Evolutionary conservation across 2,888 invertebrate genomes (phyloP).

Genomic region (Muschampia plurimacula): DNA sequence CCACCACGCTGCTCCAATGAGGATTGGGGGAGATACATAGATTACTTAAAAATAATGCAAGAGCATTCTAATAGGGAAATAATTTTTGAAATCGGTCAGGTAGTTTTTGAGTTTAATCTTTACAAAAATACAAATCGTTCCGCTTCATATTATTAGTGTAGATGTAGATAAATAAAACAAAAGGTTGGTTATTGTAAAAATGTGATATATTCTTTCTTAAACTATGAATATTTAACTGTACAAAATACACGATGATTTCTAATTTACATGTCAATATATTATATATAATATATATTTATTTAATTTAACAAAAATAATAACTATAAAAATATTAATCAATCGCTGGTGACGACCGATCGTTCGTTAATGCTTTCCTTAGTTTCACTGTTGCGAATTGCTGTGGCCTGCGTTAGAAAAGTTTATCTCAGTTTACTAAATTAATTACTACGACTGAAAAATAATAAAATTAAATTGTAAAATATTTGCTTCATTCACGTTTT

Average conservation of each 20-base stretch:
- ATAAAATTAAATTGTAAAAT: neutral
- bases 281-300: conserved; percentile 73
- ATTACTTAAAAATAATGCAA: too few species aligned
- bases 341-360: conserved; percentile 94
- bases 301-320: conserved; percentile 68
- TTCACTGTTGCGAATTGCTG: conserved; percentile 96
- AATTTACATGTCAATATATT: conserved; percentile 74
- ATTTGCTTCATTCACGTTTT: neutral
- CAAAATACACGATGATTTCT: conserved; percentile 82
- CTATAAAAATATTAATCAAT: conserved; percentile 81
- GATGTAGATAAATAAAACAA: conserved; percentile 57
- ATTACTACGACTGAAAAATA: neutral
- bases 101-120: too few species aligned
- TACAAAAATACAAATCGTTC: too few species aligned
- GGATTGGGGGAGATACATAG: too few species aligned
- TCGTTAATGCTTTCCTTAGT: conserved; percentile 94
- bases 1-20: too few species aligned
- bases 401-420: conserved; percentile 86
- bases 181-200: conserved; percentile 75
- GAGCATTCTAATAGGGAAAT: too few species aligned
- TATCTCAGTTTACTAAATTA: conserved; percentile 11
- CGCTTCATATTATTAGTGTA: too few species aligned
- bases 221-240: conserved; percentile 86
- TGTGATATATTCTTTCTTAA: conserved; percentile 86
- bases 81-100: too few species aligned